Percentiles rank a stretch among this genome's conserved stretches.
These are phyloP conservation scores for Rhinolophus ferrumequinum DNA, from an alignment of 2,113 vertebrate genomes.

Conservation along the genomic window DNA sequence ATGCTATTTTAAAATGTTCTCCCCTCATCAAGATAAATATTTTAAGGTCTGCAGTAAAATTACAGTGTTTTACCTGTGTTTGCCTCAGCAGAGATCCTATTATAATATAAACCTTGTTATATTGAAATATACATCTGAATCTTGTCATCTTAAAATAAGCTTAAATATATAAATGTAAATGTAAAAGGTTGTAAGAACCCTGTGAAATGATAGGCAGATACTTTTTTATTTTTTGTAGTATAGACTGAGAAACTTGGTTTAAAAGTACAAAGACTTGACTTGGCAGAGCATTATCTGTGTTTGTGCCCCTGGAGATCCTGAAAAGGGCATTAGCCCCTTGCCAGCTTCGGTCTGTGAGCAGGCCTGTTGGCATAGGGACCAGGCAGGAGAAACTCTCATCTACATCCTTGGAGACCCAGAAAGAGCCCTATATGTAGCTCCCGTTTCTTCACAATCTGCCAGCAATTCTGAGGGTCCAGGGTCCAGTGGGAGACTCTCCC, in stretches of 20 bases:
- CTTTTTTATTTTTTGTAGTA: neutral
- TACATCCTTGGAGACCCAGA: neutral
- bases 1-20: slow-evolving; percentile 39
- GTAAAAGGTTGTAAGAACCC: neutral
- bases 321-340: neutral
- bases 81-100: neutral
- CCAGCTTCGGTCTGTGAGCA: neutral
- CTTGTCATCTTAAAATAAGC: neutral
- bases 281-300: neutral
- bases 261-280: neutral
- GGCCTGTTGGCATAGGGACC: neutral
- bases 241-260: neutral
- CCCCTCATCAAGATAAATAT: neutral
- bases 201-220: neutral
- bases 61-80: neutral
- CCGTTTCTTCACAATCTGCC: neutral
- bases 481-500: neutral
- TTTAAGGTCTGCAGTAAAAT: neutral
- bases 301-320: neutral
- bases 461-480: neutral
- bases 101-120: neutral
- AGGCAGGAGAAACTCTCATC: neutral
- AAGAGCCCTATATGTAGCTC: neutral
- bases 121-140: neutral
- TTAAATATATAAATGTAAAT: slow-evolving; percentile 8